phyloP scores from a whole-genome alignment of 2,113 vertebrate species.

The Notarius lentiginosus region DNA sequence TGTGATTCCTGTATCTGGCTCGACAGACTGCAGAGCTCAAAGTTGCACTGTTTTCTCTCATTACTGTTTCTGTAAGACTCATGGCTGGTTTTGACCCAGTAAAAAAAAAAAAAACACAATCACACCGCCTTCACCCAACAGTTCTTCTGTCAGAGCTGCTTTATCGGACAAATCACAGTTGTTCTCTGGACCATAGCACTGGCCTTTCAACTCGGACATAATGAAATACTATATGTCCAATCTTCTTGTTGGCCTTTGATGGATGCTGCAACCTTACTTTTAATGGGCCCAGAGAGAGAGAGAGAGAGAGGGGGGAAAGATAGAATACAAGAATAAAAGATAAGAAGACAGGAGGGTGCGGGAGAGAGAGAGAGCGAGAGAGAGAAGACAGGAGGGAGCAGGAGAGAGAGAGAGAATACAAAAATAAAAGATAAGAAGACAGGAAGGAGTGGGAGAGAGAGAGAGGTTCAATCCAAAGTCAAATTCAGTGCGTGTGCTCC shows the following conservation, averaged over 20 bases:
- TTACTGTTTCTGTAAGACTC: neutral
- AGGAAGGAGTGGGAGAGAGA: conserved; percentile 22
- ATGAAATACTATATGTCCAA: conserved; percentile 45
- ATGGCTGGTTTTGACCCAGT: neutral
- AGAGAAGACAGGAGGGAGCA: neutral
- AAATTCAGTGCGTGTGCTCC: conserved; percentile 5
- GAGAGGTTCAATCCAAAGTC: neutral
- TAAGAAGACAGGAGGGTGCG: neutral
- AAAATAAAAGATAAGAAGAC: no score
- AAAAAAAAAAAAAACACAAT: neutral
- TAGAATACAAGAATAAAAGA: conserved; percentile 1
- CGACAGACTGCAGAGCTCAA: neutral
- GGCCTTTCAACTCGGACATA: conserved; percentile 39
- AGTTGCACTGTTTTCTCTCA: neutral
- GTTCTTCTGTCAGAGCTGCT: conserved; percentile 2
- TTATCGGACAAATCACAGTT: conserved; percentile 39
- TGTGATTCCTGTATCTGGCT: neutral
- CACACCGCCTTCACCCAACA: neutral
- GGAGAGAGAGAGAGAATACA: neutral
- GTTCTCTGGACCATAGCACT: conserved; percentile 26
- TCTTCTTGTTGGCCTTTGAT: conserved; percentile 35
- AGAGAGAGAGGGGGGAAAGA: neutral
- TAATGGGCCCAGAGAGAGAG: conserved; percentile 42
- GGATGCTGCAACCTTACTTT: conserved; percentile 41
- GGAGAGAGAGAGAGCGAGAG: neutral